phyloP scores from a whole-genome alignment of 2,797 vertebrate genomes.

The Gallinago stenura region DNA sequence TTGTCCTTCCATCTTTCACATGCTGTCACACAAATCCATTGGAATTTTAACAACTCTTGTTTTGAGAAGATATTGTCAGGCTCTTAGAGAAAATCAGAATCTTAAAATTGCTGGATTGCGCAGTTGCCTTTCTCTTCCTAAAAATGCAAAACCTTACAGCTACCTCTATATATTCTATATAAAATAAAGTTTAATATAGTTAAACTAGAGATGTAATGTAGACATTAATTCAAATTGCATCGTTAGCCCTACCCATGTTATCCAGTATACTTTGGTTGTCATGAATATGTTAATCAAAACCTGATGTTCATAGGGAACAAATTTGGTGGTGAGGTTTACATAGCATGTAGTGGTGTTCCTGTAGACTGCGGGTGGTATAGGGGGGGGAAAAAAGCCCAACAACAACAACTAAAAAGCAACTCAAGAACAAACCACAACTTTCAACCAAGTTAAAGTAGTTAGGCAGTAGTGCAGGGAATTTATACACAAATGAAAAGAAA shows the following conservation, averaged over 20 bases:
- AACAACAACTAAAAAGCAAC: not conserved
- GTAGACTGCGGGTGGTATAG: not conserved
- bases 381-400: too few relatives aligned
- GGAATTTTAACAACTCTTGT: not conserved
- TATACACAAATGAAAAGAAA: not conserved
- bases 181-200: not conserved
- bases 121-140: not conserved
- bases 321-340: not conserved
- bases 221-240: not conserved
- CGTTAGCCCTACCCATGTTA: not conserved
- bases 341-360: not conserved
- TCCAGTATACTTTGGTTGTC: not conserved
- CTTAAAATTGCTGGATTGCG: not conserved
- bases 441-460: not conserved
- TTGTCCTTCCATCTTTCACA: not conserved
- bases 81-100: not conserved
- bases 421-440: not conserved
- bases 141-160: not conserved
- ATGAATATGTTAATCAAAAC: not conserved
- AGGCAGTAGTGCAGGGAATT: not conserved
- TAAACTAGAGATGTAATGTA: not conserved
- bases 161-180: not conserved
- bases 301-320: not conserved
- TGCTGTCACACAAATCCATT: not conserved
- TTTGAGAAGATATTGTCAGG: not conserved